Evolutionary conservation across 2,797 vertebrate species (phyloP), one percentile per base, ranked within the genome.

Genomic region (Sebastes goodei): DNA sequence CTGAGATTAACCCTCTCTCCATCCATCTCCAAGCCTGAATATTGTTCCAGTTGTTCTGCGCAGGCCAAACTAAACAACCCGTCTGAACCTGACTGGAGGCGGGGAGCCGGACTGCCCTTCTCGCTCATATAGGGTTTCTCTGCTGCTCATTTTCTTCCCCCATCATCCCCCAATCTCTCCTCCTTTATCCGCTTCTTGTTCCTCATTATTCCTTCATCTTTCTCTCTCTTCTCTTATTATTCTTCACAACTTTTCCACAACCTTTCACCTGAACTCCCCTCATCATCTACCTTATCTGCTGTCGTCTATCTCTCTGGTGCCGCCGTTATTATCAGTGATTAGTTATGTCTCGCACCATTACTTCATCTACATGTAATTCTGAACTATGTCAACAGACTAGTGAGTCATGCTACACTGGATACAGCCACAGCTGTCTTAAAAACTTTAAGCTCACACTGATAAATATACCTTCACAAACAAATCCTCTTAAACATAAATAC

Each of bases 1-100:
- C 85, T 61, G 81, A 84, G 66, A 74, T 70, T 79, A 86, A 88
- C 87, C 84, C 74, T 82, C 59, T 71, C 53, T 86, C 79, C 67
- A 87, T 92, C 86, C 88, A 84, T 92, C 88, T 90, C 67, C 72
- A 15, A 52, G 77, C 68, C 66, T 81, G 80, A 90, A 90, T 85
- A 89, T 88, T 91, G 88, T 85, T 91, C 78, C 81, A 92, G 81
- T 88, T 85, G 80, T 87, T 83, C 80, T 27, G 69, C 23, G 15
- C 20, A 52, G 67, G 89, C 92, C 91, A 93, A 93, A 83, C 86
- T 66, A 92, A 92, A 93, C 90, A 93, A 81, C 55, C 63, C 32
- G 12, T 78, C 79, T 81, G 69, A 76, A 83, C 25, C 70, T 12
- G 67, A 77, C 52, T n/a, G 74, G 25, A 78, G 83, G 71, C 1